Conservation (phyloP, 2,797 vertebrate species). For the Alectoris magna region DNA sequence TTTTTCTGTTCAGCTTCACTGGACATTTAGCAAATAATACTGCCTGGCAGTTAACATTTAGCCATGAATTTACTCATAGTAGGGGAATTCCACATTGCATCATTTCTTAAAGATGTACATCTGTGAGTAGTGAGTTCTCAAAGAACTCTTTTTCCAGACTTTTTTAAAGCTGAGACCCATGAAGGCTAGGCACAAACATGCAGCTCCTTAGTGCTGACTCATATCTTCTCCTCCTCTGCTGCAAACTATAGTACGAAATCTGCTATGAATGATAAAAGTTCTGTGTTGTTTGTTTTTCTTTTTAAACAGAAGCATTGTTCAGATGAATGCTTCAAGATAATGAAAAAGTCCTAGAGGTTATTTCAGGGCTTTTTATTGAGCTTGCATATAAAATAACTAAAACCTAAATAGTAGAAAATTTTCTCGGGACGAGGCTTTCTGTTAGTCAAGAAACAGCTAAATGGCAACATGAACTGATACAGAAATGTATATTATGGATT, state of each 20-base stretch:
- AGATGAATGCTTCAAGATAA: not conserved
- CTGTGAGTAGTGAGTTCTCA: not conserved
- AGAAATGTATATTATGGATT: not conserved
- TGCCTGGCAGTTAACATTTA: not conserved
- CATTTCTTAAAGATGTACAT: conserved; percentile 3
- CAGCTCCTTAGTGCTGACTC: not conserved
- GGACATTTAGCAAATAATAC: not conserved
- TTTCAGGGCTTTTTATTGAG: not conserved
- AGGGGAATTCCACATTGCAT: conserved; percentile 59
- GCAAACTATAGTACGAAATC: not conserved
- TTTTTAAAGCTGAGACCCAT: not conserved
- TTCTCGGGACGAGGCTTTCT: not conserved
- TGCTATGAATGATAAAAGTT: not conserved
- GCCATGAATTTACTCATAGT: not conserved
- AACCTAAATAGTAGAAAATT: not conserved
- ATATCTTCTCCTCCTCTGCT: not conserved
- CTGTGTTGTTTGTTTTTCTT: not conserved
- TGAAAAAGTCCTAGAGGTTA: not conserved
- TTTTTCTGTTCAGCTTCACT: not conserved
- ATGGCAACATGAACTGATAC: not conserved
- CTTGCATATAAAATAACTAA: not conserved
- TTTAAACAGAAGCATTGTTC: not conserved
- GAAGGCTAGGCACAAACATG: not conserved
- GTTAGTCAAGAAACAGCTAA: not conserved
- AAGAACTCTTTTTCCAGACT: not conserved